Conservation (phyloP, 2,888 invertebrate species). For the Conops quadrifasciatus region DNA sequence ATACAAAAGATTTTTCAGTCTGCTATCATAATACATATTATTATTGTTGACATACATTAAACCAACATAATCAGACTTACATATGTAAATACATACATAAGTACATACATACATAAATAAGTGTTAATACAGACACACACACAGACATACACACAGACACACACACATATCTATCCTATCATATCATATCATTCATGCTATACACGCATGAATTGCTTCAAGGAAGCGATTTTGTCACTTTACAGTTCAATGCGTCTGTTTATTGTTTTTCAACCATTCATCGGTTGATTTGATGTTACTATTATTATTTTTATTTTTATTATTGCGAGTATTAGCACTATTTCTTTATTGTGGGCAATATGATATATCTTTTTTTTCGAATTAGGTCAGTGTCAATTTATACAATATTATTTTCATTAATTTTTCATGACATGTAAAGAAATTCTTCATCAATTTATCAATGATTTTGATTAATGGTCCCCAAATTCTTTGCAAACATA, state of each 20-base stretch:
- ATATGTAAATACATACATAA: not conserved
- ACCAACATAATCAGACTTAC: too few species aligned
- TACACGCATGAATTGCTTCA: slow-evolving; percentile 13
- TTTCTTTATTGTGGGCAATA: too few species aligned
- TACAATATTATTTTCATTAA: not conserved
- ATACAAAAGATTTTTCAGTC: too few species aligned
- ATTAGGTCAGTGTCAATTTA: not conserved
- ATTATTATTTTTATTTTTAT: not conserved
- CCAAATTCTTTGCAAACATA: too few species aligned
- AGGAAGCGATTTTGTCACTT: slow-evolving; percentile 14
- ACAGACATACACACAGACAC: slow-evolving; percentile 8
- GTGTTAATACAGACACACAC: slow-evolving; percentile 27
- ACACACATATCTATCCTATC: not conserved
- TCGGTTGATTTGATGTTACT: not conserved
- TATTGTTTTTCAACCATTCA: not conserved
- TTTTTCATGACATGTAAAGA: not conserved
- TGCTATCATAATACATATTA: too few species aligned
- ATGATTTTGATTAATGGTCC: too few species aligned
- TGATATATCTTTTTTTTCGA: too few species aligned
- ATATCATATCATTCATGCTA: not conserved
- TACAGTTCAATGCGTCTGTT: slow-evolving; percentile 7
- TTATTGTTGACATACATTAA: too few species aligned
- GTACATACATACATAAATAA: slow-evolving; percentile 40
- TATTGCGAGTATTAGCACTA: not conserved
- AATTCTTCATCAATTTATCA: too few species aligned